A percentile compares a stretch with the other conserved stretches of the same genome.
These are phyloP conservation scores for Eolophus roseicapilla DNA, from an alignment of 2,113 vertebrate genomes.

Conservation along the genomic window DNA sequence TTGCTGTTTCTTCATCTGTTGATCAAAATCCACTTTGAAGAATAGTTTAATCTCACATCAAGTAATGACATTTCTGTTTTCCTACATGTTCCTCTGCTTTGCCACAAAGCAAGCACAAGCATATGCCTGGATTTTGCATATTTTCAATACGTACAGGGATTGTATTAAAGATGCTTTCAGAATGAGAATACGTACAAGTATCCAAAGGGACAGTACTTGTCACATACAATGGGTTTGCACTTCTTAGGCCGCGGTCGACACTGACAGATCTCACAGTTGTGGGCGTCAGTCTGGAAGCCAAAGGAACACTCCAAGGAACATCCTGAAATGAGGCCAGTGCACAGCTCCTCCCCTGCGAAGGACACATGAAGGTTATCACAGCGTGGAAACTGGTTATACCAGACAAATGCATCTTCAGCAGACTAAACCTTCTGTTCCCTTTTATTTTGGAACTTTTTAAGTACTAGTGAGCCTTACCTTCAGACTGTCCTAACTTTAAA, in stretches of 20 bases:
- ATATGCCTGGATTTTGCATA: not conserved
- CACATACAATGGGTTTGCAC: slow-evolving; percentile 84
- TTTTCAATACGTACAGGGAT: not conserved
- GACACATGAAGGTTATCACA: not conserved
- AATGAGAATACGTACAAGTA: slow-evolving; percentile 82
- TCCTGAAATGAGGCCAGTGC: slow-evolving; percentile 74
- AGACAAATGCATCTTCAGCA: not conserved
- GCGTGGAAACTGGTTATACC: not conserved
- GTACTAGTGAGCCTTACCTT: not conserved
- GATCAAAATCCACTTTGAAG: not conserved
- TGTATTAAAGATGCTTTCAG: not conserved
- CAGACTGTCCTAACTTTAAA: not conserved
- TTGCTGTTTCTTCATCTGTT: not conserved
- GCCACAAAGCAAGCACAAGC: not conserved
- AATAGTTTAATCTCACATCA: not conserved
- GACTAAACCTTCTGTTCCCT: not conserved
- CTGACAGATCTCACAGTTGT: slow-evolving; percentile 85
- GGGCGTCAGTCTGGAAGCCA: slow-evolving; percentile 81
- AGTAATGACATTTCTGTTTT: not conserved
- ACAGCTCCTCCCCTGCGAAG: slow-evolving; percentile 83
- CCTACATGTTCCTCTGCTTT: not conserved
- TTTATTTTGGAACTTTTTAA: not conserved
- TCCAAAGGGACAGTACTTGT: slow-evolving; percentile 87
- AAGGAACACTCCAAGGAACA: slow-evolving; percentile 84
- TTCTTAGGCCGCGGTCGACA: slow-evolving; percentile 85